Base-by-base conservation (phyloP, 2,888 invertebrate genomes). In the Pachymerium ferrugineum region DNA sequence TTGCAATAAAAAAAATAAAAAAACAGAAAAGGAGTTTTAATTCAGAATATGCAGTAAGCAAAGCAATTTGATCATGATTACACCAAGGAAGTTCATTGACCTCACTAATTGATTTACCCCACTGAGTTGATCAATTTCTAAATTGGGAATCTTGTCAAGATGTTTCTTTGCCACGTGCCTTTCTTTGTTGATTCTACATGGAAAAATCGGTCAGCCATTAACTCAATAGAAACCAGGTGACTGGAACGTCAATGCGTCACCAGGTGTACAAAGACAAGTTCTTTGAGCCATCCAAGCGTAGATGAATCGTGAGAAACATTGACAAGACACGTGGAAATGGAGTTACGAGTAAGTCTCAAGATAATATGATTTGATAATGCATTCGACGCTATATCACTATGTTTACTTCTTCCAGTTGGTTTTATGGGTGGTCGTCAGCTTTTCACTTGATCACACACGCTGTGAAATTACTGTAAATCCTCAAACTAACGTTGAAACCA, bases 191-290 rank as follows among this genome's bases (percentile, higher is more conserved):
- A 28, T 62, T 62, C 62, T n/a, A 62, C 62, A 28, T 62, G 62
- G 62, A 12, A 25, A 62, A 62, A 62, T 62, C 62, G 62, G 62
- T 62, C 25, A 62, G 62, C 62, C 62, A 62, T 62, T 25, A 62
- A 62, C 62, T 25, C 62, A 12, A 28, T 5, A 62, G 62, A n/a
- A 28, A 62, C 25, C 4, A 62, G 62, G 62, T 62, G 62, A 62
- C 62, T 62, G 62, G 62, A 62, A 62, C 62, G 62, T n/a, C 62
- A 62, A 62, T 25, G 62, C 62, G 25, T 62, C 62, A 69, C 70
- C 12, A 69, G 33, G 33, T 69, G 31, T 69, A 69, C 70, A 69
- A 69, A 69, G 70, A 69, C 29, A 69, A 8, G 70, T 19, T 2
- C 30, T 22, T 12, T 3, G 33, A 33, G 10, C 31, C 30, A 30